These are phyloP conservation scores for Loris lydekkerianus DNA, from an alignment of 2,797 vertebrate species.

Conservation along the genomic window DNA sequence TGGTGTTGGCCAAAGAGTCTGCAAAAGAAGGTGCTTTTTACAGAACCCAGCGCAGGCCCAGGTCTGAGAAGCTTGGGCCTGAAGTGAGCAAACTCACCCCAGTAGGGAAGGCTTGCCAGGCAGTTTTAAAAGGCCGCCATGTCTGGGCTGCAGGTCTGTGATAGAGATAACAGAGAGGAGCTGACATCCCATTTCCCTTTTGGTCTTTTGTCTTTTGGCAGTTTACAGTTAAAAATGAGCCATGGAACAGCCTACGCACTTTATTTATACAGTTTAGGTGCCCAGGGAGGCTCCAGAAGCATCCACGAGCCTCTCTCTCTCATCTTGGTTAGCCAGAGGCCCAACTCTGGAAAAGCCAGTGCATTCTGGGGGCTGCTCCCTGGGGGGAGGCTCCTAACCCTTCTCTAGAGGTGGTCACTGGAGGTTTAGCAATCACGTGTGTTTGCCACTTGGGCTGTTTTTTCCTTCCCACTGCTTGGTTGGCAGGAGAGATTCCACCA, in stretches of 20 bases:
- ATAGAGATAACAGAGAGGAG: conserved; percentile 53
- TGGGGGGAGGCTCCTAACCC: conserved; percentile 24
- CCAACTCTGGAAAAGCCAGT: conserved; percentile 20
- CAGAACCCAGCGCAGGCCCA: not conserved
- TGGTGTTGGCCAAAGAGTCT: not conserved
- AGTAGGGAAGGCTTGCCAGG: not conserved
- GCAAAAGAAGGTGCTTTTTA: conserved; percentile 6
- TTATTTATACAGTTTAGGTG: conserved; percentile 66
- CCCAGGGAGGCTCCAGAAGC: conserved; percentile 44
- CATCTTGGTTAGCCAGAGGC: conserved; percentile 44
- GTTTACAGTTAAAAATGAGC: conserved; percentile 77
- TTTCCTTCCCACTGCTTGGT: conserved; percentile 38
- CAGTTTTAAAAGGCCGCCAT: conserved; percentile 54
- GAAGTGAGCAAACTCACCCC: not conserved
- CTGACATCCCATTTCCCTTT: conserved; percentile 71
- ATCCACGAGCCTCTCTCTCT: conserved; percentile 7
- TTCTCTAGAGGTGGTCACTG: conserved; percentile 58
- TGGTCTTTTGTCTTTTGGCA: conserved; percentile 77
- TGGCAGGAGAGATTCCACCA: conserved; percentile 40
- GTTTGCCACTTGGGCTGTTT: conserved; percentile 61
- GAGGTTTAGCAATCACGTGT: conserved; percentile 60
- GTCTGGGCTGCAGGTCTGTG: conserved; percentile 44
- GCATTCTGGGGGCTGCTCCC: conserved; percentile 63
- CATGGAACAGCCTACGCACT: conserved; percentile 51
- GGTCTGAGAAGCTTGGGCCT: not conserved